phyloP scores from a whole-genome alignment of 2,113 vertebrate genomes.

The Calidris pygmaea region DNA sequence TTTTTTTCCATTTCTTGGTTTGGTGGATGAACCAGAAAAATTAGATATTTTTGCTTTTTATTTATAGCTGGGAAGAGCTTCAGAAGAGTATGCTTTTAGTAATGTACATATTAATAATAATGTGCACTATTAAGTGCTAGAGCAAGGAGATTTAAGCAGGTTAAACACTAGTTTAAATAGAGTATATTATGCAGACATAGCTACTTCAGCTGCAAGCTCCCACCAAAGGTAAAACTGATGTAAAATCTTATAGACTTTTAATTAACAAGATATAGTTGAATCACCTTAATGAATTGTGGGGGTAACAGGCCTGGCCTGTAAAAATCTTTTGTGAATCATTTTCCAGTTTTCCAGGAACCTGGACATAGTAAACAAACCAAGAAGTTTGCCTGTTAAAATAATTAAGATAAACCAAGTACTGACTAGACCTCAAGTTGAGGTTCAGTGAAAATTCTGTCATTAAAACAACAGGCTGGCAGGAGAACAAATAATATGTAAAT shows the following conservation, averaged over 20 bases:
- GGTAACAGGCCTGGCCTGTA: background rate
- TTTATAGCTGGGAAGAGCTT: background rate
- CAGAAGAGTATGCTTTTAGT: background rate
- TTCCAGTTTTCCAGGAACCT: background rate
- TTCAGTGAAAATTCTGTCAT: background rate
- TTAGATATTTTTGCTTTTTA: background rate
- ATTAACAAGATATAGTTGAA: background rate
- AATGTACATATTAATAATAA: background rate
- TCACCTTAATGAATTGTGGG: background rate
- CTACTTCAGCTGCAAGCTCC: background rate
- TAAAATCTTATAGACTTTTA: background rate
- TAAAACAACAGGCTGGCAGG: background rate
- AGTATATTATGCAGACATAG: background rate
- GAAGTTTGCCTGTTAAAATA: background rate
- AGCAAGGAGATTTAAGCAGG: background rate
- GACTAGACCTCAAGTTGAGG: background rate
- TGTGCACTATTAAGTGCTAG: background rate
- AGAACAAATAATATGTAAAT: background rate
- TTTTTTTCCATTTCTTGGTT: background rate
- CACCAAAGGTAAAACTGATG: background rate
- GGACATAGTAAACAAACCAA: background rate
- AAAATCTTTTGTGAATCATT: background rate
- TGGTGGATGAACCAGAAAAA: background rate
- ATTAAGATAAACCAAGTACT: background rate
- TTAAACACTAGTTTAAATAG: background rate